phyloP scores from a whole-genome alignment of 2,888 invertebrate genomes.

The Ophioninae sp. region DNA sequence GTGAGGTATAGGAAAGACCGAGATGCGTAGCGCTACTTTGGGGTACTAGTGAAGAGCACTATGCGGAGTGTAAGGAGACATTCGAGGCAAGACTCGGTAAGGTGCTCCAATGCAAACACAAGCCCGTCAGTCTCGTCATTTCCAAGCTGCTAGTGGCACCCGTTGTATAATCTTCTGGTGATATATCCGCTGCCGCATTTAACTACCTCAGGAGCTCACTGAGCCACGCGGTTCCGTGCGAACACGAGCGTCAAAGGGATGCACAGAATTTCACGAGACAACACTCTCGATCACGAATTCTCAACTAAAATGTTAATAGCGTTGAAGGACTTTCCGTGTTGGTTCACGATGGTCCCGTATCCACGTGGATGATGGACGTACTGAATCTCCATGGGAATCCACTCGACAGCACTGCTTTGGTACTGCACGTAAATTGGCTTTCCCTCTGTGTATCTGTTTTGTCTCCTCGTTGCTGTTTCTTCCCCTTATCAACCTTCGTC shows the following conservation, averaged over 20 bases:
- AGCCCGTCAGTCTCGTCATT: constrained; percentile 40
- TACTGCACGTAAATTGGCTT: not conserved
- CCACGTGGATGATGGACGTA: not conserved
- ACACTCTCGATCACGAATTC: constrained; percentile 65
- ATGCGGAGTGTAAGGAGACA: constrained; percentile 43
- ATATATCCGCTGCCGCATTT: constrained; percentile 46
- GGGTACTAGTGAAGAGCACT: constrained; percentile 41
- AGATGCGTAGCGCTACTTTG: constrained; percentile 40
- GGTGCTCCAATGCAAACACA: constrained; percentile 51
- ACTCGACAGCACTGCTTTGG: not conserved
- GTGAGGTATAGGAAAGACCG: constrained; percentile 6
- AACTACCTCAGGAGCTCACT: constrained; percentile 16
- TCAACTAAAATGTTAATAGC: constrained; percentile 75
- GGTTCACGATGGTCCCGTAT: not conserved
- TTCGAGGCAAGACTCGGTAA: constrained; percentile 25
- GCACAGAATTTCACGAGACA: constrained; percentile 38
- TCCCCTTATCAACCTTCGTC: not conserved
- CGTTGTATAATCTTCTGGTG: constrained; percentile 49
- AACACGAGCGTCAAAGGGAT: constrained; percentile 28
- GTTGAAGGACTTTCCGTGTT: constrained; percentile 74
- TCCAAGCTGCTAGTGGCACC: constrained; percentile 15
- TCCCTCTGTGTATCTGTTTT: not conserved
- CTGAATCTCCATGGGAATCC: not conserved
- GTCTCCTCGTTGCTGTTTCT: not conserved
- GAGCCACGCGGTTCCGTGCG: constrained; percentile 22